phyloP scores from a whole-genome alignment of 2,797 vertebrate species.

The Lindbergichthys nudifrons region DNA sequence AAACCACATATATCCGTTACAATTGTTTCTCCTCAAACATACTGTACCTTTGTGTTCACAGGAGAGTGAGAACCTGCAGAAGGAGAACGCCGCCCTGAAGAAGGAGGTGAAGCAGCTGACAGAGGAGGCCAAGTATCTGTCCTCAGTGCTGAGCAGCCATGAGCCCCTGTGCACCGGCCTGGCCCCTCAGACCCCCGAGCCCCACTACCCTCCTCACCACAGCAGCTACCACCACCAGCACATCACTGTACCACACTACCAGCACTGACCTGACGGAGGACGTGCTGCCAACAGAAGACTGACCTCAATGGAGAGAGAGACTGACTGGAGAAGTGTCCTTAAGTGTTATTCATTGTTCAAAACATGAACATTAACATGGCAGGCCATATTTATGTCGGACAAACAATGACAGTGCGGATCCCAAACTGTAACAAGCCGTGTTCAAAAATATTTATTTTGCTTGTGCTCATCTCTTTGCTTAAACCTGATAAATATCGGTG shows the following conservation, averaged over 20 bases:
- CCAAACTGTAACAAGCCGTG: constrained; percentile 50
- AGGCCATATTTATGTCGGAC: constrained; percentile 19
- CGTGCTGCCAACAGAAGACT: constrained; percentile 58
- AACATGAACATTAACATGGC: constrained; percentile 20
- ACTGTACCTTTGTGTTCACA: constrained; percentile 65
- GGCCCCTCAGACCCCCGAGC: constrained; percentile 83
- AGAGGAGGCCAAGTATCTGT: constrained; percentile 94
- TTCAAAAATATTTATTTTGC: constrained; percentile 74
- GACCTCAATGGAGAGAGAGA: constrained; percentile 69
- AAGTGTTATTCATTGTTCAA: constrained; percentile 29
- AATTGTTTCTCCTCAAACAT: neutral
- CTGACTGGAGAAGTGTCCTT: constrained; percentile 48
- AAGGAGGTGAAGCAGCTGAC: constrained; percentile 95
- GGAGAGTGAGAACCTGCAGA: constrained; percentile 97
- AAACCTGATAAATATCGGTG: constrained; percentile 44
- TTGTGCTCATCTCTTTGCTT: constrained; percentile 57
- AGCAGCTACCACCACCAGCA: constrained; percentile 90
- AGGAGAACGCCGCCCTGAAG: constrained; percentile 92
- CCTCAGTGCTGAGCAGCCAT: constrained; percentile 91
- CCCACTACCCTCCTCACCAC: constrained; percentile 87
- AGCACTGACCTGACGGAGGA: constrained; percentile 85
- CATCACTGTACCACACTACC: constrained; percentile 91
- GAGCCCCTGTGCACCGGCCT: constrained; percentile 91
- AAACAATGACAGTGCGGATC: constrained; percentile 32
- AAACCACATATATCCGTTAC: neutral